phyloP scores from a whole-genome alignment of 1,140 invertebrate species.

The Heliconius himera region DNA sequence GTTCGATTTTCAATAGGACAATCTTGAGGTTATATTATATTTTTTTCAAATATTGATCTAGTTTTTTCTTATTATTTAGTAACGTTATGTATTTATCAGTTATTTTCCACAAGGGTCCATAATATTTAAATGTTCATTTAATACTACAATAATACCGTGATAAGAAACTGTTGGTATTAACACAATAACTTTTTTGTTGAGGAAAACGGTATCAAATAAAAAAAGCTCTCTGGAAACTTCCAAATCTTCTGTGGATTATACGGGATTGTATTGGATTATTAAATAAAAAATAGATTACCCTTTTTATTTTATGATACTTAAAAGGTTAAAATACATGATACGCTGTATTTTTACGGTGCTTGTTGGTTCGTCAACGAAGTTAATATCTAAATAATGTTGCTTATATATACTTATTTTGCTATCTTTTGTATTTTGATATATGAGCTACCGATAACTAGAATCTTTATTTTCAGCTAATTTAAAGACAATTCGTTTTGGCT shows the following conservation, averaged over 20 bases:
- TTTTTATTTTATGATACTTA: neutral
- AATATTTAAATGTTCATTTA: neutral
- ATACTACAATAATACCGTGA: neutral
- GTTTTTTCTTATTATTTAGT: no score
- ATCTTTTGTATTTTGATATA: no score
- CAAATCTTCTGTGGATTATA: neutral
- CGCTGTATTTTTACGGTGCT: neutral
- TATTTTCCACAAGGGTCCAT: neutral
- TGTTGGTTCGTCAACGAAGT: neutral
- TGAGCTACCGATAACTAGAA: no score
- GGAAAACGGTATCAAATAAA: constrained; percentile 1
- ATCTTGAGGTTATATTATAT: no score
- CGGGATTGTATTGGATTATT: neutral
- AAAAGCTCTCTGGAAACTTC: neutral
- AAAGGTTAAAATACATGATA: neutral
- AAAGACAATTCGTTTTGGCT: no score
- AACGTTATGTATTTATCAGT: no score
- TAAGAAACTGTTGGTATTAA: neutral
- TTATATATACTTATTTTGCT: no score
- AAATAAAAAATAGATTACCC: neutral
- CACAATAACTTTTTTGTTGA: neutral
- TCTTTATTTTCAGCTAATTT: no score
- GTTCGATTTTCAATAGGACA: no score
- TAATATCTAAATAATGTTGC: neutral
- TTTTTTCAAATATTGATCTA: no score